phyloP scores from a whole-genome alignment of 1,140 invertebrate species.

The Glossosoma conforme region DNA sequence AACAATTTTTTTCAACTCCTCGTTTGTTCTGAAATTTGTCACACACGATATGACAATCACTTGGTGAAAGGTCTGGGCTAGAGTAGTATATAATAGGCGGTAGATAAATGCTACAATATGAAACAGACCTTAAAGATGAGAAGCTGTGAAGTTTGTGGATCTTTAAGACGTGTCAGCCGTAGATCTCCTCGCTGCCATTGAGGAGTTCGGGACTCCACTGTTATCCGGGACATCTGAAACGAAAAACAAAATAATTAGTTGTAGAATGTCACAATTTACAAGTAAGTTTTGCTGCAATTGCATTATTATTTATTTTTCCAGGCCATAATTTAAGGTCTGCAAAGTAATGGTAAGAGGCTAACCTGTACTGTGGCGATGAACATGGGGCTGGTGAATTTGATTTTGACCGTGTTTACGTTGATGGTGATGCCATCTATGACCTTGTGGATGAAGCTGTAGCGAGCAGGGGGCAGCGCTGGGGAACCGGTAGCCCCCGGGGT shows the following conservation, averaged over 20 bases:
- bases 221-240: conserved; percentile 80
- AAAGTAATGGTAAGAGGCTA: too few species aligned
- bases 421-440: conserved; percentile 97
- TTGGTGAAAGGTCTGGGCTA: too few species aligned
- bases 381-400: conserved; percentile 89
- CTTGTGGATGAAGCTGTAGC: conserved; percentile 57
- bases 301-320: too few species aligned
- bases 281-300: too few species aligned
- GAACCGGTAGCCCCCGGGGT: conserved; percentile 36
- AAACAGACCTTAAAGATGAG: conserved; percentile 92
- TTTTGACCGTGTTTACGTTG: conserved; percentile 87
- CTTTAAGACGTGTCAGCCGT: conserved; percentile 85
- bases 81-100: too few species aligned
- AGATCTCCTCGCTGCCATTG: conserved; percentile 81
- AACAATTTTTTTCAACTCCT: too few species aligned
- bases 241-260: conserved; percentile 16
- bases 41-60: too few species aligned
- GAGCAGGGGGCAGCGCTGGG: conserved; percentile 51
- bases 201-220: conserved; percentile 89
- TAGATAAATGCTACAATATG: too few species aligned
- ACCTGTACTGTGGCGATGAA: conserved; percentile 95
- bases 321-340: too few species aligned
- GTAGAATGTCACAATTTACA: too few species aligned
- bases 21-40: too few species aligned
- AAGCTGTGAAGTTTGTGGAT: conserved; percentile 78